These are phyloP conservation scores for Rhizoglyphus robini DNA, from an alignment of 1,140 invertebrate genomes.

Conservation along the genomic window DNA sequence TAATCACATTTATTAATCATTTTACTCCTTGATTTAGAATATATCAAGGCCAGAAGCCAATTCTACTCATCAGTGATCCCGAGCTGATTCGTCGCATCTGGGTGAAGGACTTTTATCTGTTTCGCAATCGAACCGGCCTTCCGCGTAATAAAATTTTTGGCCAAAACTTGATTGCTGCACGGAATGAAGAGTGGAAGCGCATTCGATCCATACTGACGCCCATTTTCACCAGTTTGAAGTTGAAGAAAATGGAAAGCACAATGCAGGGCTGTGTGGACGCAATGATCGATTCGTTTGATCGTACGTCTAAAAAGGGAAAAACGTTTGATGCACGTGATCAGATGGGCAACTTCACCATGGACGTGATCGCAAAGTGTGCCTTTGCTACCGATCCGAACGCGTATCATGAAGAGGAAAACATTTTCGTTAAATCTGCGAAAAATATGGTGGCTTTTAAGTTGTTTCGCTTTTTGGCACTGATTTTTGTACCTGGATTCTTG, in stretches of 20 bases:
- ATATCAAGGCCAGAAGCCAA: constrained; percentile 7
- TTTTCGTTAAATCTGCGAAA: constrained; percentile 30
- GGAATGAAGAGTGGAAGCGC: constrained; percentile 40
- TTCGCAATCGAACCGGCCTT: constrained; percentile 4
- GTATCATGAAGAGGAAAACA: constrained; percentile 36
- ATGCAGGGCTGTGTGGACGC: background rate
- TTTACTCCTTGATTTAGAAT: background rate
- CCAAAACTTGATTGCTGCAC: background rate
- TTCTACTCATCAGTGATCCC: constrained; percentile 18
- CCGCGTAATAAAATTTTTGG: background rate
- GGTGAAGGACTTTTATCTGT: constrained; percentile 19
- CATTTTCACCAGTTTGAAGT: constrained; percentile 43
- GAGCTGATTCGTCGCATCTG: constrained; percentile 18
- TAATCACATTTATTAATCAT: background rate
- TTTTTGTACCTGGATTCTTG: too few species aligned
- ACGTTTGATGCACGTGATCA: constrained; percentile 3
- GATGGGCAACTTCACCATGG: constrained; percentile 33
- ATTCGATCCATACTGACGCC: constrained; percentile 41
- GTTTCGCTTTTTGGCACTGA: too few species aligned
- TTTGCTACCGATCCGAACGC: constrained; percentile 42
- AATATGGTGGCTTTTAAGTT: constrained; percentile 24
- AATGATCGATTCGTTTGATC: background rate
- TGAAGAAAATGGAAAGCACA: constrained; percentile 41
- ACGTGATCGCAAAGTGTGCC: constrained; percentile 49
- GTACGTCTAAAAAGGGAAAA: background rate